Evolutionary conservation across 2,113 vertebrate species (phyloP).

Genomic region (Benitochromis conjunctus): DNA sequence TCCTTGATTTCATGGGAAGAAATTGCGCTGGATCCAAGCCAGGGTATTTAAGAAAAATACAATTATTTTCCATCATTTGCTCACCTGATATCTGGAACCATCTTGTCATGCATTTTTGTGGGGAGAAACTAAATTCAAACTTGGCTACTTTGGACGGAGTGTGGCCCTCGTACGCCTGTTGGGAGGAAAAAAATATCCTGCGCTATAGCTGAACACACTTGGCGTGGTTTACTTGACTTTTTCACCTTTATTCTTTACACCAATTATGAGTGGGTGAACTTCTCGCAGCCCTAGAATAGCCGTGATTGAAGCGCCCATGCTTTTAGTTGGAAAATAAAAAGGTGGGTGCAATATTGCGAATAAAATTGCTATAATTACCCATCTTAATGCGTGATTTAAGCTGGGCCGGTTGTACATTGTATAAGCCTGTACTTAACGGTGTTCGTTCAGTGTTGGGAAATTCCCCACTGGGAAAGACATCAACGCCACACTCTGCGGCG

Average conservation of each 20-base stretch:
- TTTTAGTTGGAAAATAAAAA: conserved; percentile 5
- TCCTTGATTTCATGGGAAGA: conserved; percentile 13
- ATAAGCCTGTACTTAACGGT: neutral
- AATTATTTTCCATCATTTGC: neutral
- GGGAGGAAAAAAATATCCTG: neutral
- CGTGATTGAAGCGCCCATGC: neutral
- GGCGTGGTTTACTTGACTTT: neutral
- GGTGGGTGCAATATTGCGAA: neutral
- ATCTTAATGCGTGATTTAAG: conserved; percentile 24
- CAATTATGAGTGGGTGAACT: neutral
- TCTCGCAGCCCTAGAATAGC: neutral
- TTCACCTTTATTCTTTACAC: neutral
- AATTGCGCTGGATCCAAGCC: conserved; percentile 6
- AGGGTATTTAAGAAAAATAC: neutral
- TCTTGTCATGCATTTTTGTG: neutral
- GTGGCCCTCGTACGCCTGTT: neutral
- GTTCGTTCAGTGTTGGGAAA: conserved; percentile 36
- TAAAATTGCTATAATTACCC: conserved; percentile 30
- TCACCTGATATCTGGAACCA: conserved; percentile 5
- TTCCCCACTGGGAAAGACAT: conserved; percentile 34
- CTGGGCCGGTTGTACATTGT: neutral
- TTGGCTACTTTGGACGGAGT: neutral
- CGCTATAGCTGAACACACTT: conserved; percentile 26
- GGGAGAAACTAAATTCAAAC: neutral
- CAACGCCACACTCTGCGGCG: conserved; percentile 5